Base-by-base conservation (phyloP, 1,140 invertebrate species). In the Harlomillsia oculata region DNA sequence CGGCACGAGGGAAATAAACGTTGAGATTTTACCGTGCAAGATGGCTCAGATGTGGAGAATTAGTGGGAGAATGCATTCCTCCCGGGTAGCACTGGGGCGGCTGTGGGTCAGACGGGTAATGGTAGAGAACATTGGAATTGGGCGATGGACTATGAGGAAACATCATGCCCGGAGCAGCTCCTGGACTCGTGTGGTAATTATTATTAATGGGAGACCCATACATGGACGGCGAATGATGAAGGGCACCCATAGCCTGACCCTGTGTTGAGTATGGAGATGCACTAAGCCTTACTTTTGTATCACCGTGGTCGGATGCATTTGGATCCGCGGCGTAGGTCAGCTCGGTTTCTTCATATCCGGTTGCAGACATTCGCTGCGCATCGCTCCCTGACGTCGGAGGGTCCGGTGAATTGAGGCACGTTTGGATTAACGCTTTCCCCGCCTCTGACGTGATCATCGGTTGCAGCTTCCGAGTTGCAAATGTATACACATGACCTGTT, bases 371-470 rank as follows among this genome's bases (percentile, higher is more conserved):
- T 60, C 94, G 79, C 73, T 97, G 92, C 46, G 78, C 75, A 11
- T 68, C 69, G 25, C 75, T 75, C 0, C 69, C 70, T 1, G 78
- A 77, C 34, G 79, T 78, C 29, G 85, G 86, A 44, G 89, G 89
- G 72, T 98, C 94, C 26, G 96, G 95, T 40, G 92, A 94, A 74
- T 97, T 98, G 25, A 99, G 80, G 74, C 97, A 99, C 50, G 93
- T 97, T 75, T 99, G 95, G 68, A 99, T 99, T 43, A 99, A 78
- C 41, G 91, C 86, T 74, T 99, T 99, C 43, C 96, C 97, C 53
- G 92, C 91, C 69, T 99, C 96, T 66, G 91, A 96, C 14, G 92
- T 97, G 70, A 99, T 99, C 94, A 99, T 99, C 45, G 96, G 97
- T 73, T 99, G 94, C 37, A 99, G 78, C 74, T 99, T 99, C 52